phyloP scores from a whole-genome alignment of 2,113 vertebrate genomes.

The Orycteropus afer region DNA sequence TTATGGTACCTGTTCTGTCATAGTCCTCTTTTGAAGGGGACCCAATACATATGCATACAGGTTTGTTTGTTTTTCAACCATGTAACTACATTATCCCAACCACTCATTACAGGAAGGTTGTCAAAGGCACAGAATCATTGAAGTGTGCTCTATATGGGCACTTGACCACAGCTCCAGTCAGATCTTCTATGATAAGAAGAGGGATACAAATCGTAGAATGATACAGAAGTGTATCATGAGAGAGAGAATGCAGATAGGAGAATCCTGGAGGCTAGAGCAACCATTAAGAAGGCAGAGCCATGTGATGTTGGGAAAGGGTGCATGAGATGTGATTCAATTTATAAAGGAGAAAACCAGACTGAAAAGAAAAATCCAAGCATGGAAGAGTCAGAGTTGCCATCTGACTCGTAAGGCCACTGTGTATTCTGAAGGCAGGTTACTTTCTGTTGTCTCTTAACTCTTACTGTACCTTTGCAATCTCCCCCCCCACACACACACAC shows the following conservation, averaged over 20 bases:
- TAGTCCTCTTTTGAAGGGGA: not conserved
- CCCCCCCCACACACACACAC: too few relatives aligned
- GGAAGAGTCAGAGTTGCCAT: not conserved
- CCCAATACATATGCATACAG: not conserved
- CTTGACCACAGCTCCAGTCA: not conserved
- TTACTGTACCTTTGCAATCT: not conserved
- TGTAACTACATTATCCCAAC: not conserved
- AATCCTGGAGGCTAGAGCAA: not conserved
- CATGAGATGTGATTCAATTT: not conserved
- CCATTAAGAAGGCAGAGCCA: not conserved
- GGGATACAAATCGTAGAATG: not conserved
- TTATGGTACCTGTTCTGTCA: not conserved
- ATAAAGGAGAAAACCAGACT: not conserved
- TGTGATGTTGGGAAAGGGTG: not conserved
- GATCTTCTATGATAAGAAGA: not conserved
- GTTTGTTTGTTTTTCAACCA: not conserved
- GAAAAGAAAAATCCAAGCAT: not conserved
- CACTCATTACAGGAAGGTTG: not conserved
- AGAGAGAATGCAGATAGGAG: not conserved
- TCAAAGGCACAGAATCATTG: not conserved
- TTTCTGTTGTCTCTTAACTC: not conserved
- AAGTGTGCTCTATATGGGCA: not conserved
- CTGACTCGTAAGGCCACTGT: not conserved
- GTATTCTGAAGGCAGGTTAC: not conserved
- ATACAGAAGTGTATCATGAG: too few relatives aligned